A percentile compares a stretch with the other conserved stretches of the same genome.
These are phyloP conservation scores for Caenorhabditis virilis DNA, from an alignment of 2,888 invertebrate species.

Conservation along the genomic window DNA sequence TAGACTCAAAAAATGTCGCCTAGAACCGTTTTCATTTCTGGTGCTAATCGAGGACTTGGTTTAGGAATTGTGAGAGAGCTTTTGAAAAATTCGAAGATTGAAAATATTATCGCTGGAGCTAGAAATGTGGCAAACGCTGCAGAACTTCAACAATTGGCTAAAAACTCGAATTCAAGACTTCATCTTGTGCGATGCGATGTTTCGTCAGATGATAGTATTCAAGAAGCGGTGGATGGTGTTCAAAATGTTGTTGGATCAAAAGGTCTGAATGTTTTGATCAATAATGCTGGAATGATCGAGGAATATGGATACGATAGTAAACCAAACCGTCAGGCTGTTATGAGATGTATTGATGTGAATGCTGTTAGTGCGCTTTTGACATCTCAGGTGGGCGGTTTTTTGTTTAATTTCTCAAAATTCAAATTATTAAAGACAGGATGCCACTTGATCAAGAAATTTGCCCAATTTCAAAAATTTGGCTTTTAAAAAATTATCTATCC, in stretches of 20 bases:
- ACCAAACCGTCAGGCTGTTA: slow-evolving; percentile 13
- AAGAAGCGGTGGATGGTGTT: slow-evolving; percentile 6
- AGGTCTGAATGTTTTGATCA: slow-evolving; percentile 25
- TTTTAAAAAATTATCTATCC: no score
- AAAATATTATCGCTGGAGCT: slow-evolving; percentile 18
- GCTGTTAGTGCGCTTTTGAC: slow-evolving; percentile 22
- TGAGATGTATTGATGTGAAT: slow-evolving; percentile 28
- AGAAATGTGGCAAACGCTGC: slow-evolving; percentile 14
- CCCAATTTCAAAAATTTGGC: no score
- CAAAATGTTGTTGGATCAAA: slow-evolving; percentile 10
- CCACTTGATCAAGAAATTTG: no score
- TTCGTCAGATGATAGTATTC: slow-evolving; percentile 16
- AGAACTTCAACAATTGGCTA: slow-evolving; percentile 22
- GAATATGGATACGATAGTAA: not conserved
- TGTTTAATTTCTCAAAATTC: no score
- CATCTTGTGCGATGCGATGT: slow-evolving; percentile 21
- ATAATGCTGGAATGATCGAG: slow-evolving; percentile 28
- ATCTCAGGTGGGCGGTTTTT: no score
- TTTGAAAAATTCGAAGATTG: slow-evolving; percentile 12
- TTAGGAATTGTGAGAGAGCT: slow-evolving; percentile 24
- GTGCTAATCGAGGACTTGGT: slow-evolving; percentile 35
- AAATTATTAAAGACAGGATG: no score
- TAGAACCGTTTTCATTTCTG: slow-evolving; percentile 33
- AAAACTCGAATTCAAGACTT: slow-evolving; percentile 16
- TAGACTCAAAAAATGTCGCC: slow-evolving; percentile 7